These are phyloP conservation scores for Acholoe squamosa DNA, from an alignment of 2,888 invertebrate species.

Conservation along the genomic window DNA sequence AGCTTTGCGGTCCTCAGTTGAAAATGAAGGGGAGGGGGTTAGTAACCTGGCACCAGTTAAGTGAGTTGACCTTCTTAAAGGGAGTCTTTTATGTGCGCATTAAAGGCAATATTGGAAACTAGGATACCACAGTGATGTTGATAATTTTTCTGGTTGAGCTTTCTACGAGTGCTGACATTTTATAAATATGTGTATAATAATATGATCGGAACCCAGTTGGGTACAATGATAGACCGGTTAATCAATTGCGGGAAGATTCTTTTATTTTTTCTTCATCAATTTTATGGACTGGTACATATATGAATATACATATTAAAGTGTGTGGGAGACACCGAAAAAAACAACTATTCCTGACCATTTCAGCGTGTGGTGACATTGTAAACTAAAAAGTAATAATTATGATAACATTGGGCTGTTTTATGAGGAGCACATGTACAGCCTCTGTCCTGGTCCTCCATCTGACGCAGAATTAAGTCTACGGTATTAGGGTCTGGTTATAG, in stretches of 20 bases:
- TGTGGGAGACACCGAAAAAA: background rate
- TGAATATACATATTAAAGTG: background rate
- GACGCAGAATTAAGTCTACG: background rate
- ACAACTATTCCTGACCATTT: slow-evolving; percentile 36
- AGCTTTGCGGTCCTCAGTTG: too few species aligned
- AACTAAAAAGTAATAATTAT: background rate
- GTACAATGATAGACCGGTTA: background rate
- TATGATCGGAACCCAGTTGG: background rate
- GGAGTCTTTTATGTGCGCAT: background rate
- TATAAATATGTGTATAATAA: background rate
- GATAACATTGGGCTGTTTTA: slow-evolving; percentile 61
- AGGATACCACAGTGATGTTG: background rate
- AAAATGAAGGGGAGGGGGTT: too few species aligned
- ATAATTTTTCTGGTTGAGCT: background rate
- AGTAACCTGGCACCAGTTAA: too few species aligned
- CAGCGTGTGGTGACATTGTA: slow-evolving; percentile 51
- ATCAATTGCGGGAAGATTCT: background rate
- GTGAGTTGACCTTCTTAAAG: too few species aligned
- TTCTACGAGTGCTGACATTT: slow-evolving; percentile 13
- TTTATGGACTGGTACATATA: slow-evolving; percentile 18
- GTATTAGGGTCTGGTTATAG: background rate
- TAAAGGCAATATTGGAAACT: background rate
- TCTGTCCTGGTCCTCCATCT: background rate
- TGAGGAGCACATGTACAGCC: background rate
- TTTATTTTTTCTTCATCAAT: background rate